phyloP scores from a whole-genome alignment of 1,140 invertebrate genomes.

The Diplogasteroides magnus region DNA sequence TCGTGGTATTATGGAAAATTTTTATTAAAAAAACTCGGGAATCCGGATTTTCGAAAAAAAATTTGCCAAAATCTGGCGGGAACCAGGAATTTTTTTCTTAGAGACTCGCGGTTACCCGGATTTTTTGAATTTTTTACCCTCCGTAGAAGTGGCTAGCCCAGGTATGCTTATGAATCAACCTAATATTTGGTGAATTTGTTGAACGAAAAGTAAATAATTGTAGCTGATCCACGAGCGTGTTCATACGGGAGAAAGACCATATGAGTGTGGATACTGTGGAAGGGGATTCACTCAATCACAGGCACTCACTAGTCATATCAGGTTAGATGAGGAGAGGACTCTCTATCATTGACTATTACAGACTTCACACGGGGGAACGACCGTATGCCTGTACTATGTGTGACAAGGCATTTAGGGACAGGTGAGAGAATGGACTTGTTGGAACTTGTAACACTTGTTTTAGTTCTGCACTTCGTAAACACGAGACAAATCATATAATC shows the following conservation, averaged over 20 bases:
- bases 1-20: no score
- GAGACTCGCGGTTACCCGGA: no score
- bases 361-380: slow-evolving; percentile 19
- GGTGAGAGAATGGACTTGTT: slow-evolving; percentile 20
- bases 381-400: slow-evolving; percentile 20
- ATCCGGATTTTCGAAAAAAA: no score
- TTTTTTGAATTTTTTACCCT: no score
- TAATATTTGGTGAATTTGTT: not conserved
- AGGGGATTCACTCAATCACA: slow-evolving; percentile 82
- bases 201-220: not conserved
- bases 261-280: slow-evolving; percentile 87
- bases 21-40: no score
- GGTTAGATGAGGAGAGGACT: not conserved
- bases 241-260: slow-evolving; percentile 84
- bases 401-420: slow-evolving; percentile 21
- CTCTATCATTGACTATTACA: not conserved
- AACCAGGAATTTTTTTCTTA: not conserved
- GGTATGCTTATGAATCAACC: no score
- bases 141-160: no score
- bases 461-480: no score
- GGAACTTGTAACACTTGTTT: no score
- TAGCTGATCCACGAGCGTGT: slow-evolving; percentile 75
- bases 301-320: slow-evolving; percentile 24
- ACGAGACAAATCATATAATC: no score
- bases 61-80: no score